phyloP scores from a whole-genome alignment of 2,888 invertebrate genomes.

The Drosophila histrio region DNA sequence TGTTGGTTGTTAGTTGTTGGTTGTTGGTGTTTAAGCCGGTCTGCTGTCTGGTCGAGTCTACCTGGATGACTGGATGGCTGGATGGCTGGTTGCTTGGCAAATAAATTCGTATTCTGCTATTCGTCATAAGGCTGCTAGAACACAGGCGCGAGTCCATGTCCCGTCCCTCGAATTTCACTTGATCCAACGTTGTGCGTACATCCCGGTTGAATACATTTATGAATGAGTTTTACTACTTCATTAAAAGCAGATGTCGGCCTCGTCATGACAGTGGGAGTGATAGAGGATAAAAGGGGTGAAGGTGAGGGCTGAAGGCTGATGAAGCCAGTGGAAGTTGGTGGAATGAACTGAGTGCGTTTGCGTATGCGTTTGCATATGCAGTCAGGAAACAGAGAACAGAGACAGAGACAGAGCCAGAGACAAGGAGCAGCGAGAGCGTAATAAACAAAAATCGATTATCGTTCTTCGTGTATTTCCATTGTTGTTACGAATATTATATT shows the following conservation, averaged over 20 bases:
- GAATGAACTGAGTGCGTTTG: conserved; percentile 45
- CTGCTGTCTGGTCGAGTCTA: conserved; percentile 31
- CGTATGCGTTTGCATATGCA: conserved; percentile 8
- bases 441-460: conserved; percentile 84
- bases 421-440: conserved; percentile 38
- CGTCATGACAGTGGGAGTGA: conserved; percentile 50
- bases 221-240: conserved; percentile 85
- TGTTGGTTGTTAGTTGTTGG: background rate
- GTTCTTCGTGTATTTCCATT: conserved; percentile 77
- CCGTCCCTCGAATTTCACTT: conserved; percentile 41
- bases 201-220: conserved; percentile 81
- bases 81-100: conserved; percentile 24
- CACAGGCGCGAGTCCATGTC: conserved; percentile 25
- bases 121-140: conserved; percentile 72
- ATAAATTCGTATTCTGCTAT: conserved; percentile 61
- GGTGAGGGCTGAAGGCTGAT: conserved; percentile 13
- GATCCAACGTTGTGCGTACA: conserved; percentile 41
- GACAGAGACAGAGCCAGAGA: conserved; percentile 21
- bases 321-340: conserved; percentile 8
- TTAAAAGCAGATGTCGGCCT: conserved; percentile 75
- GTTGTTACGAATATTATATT: conserved; percentile 79
- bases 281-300: conserved; percentile 16
- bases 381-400: conserved; percentile 1
- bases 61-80: conserved; percentile 35
- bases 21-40: conserved; percentile 25